Evolutionary conservation across 2,888 invertebrate species (phyloP).

Genomic region (Tachina lurida): DNA sequence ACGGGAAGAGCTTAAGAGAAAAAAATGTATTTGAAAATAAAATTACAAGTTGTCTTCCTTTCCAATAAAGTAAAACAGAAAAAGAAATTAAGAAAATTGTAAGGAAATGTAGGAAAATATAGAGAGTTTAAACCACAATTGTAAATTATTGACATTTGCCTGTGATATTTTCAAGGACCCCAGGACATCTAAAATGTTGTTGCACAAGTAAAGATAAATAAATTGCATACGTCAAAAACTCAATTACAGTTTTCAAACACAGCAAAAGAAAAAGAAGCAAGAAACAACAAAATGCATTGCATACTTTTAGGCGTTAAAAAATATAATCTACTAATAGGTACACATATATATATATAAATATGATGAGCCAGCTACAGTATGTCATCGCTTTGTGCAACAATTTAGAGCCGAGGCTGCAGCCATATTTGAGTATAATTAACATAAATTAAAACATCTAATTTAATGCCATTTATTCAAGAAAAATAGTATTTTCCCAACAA

Average conservation of each 20-base stretch:
- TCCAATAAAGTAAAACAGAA: background rate
- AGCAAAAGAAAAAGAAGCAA: slow-evolving; percentile 19
- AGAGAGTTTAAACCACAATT: slow-evolving; percentile 54
- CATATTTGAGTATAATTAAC: no score
- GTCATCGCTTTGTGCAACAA: no score
- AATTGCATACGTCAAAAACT: slow-evolving; percentile 3
- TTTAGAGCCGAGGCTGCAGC: no score
- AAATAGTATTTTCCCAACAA: no score
- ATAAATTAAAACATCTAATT: no score
- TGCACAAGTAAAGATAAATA: slow-evolving; percentile 37
- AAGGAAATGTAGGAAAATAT: slow-evolving; percentile 4
- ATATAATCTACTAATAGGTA: background rate
- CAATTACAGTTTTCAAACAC: slow-evolving; percentile 15
- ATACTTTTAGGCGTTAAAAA: slow-evolving; percentile 29
- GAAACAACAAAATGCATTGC: slow-evolving; percentile 30
- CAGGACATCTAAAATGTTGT: slow-evolving; percentile 50
- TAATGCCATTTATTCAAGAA: no score
- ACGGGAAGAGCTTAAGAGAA: background rate
- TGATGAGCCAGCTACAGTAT: no score
- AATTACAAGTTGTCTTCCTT: slow-evolving; percentile 1
- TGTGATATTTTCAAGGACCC: slow-evolving; percentile 57
- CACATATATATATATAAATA: background rate
- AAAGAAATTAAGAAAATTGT: background rate
- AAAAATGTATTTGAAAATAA: background rate
- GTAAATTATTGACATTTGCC: slow-evolving; percentile 64